Base-by-base conservation (phyloP, 1,140 invertebrate genomes). In the Ceratina japonica region DNA sequence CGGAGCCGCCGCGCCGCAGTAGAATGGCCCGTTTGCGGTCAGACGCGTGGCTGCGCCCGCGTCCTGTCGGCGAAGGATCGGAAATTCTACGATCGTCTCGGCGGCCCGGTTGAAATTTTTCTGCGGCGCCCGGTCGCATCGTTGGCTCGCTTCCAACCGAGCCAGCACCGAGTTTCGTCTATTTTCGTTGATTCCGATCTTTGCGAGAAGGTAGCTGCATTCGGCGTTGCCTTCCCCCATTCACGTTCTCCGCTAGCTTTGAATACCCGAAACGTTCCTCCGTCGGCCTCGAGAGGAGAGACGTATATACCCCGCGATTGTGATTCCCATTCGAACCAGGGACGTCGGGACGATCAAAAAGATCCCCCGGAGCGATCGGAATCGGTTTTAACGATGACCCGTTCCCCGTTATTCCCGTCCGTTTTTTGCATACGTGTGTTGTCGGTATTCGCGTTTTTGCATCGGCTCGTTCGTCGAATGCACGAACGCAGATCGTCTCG, bases 131-230 rank as follows among this genome's bases (percentile, higher is more conserved):
- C 76, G 75, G 59, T 44, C 66, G 70, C 37, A 75, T 81, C 77
- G 86, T 82, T 89, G 88, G 88, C 88, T 63, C 58, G 61, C 68
- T 54, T 88, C 89, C 89, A 89, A 87, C 59, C 85, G 63, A 64
- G 70, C 75, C 68, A 86, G 79, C 65, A 69, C 78, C 75, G 74
- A 82, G 82, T 80, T 77, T 87, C 76, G 84, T 89, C 89, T 91
- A 91, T 88, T 91, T 90, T 90, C 82, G 87, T 88, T 86, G 88
- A 88, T 88, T 86, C 82, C 76, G 79, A 83, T 87, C 83, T 86
- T 78, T 54, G 80, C 61, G 72, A 80, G 65, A 84, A 84, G 78
- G 66, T 22, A 69, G 22, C 73, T 52, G 59, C 65, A 71, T 73
- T 68, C 62, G 65, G 65, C 18, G 61, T 51, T 66, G 58, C 13